Base-by-base conservation (phyloP, 2,797 vertebrate species). In the Poeciliopsis presidionis region DNA sequence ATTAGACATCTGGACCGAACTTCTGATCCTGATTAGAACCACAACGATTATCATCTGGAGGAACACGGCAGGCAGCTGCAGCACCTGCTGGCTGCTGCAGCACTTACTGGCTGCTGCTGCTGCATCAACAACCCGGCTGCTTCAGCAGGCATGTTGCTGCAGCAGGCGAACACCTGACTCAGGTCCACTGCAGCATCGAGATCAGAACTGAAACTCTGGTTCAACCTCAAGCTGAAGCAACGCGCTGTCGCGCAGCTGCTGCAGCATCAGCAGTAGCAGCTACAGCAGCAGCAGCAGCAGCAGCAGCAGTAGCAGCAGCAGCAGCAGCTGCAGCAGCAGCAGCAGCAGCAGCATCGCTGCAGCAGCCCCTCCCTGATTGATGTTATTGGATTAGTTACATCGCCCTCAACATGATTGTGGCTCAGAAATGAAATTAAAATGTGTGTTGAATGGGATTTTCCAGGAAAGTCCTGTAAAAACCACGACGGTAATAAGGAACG, bases 371-470 rank as follows among this genome's bases (percentile, higher is more conserved):
- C 53, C 53, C 8, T 90, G 89, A 92, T 93, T 90, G 93, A 91
- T 95, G 93, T 93, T 91, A 95, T 95, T 93, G 94, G 94, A 94
- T 95, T 94, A 95, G 92, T 94, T 92, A 95, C 86, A 80, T 91
- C 88, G 87, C 89, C 87, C 79, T 93, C 89, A 90, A 94, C 94
- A 95, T 88, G 92, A 95, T 86, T 94, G 92, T 93, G 84, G 82
- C 74, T 46, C 80, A 92, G 89, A 93, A 93, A 94, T 93, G 88
- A 95, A 96, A 95, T 95, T 93, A 94, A 92, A 95, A 95, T 95
- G 92, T 92, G 89, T 95, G 91, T 92, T 92, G 89, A 94, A 93
- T 92, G 72, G 92, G 95, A 94, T 96, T 96, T 96, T 95, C 93
- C 87, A 80, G 90, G 95, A 96, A 95, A 94, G 90, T 93, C 89